These are phyloP conservation scores for Blastobasis lacticolella DNA, from an alignment of 2,888 invertebrate species.

Conservation along the genomic window DNA sequence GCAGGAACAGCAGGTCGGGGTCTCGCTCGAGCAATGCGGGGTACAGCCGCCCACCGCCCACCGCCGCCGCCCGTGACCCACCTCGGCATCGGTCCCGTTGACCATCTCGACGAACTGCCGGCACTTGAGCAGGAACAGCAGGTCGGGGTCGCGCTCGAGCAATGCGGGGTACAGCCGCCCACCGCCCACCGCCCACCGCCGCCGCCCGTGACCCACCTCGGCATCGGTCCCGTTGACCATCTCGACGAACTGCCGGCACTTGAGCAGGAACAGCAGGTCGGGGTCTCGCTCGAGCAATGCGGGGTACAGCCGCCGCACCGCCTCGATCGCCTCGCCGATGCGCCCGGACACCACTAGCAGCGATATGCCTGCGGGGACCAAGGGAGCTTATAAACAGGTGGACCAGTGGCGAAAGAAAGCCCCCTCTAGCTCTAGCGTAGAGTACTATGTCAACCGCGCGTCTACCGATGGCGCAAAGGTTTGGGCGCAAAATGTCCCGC, in stretches of 20 bases:
- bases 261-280: conserved; percentile 94
- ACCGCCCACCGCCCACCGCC: background rate
- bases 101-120: background rate
- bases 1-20: conserved; percentile 38
- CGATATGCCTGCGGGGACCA: conserved; percentile 82
- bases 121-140: background rate
- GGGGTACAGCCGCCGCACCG: conserved; percentile 91
- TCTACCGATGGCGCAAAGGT: too few species aligned
- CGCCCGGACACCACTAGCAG: conserved; percentile 93
- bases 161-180: conserved; percentile 92
- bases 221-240: conserved; percentile 96
- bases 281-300: conserved; percentile 93
- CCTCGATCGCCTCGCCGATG: conserved; percentile 96
- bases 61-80: conserved; percentile 4
- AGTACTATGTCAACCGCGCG: too few species aligned
- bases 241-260: conserved; percentile 98
- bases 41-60: conserved; percentile 78
- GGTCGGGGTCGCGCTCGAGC: conserved; percentile 84
- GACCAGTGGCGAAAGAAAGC: too few species aligned
- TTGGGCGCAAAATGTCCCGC: too few species aligned
- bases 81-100: conserved; percentile 15
- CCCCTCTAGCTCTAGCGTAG: too few species aligned
- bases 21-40: conserved; percentile 95
- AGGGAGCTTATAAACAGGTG: too few species aligned
- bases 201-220: conserved; percentile 41